phyloP scores from a whole-genome alignment of 2,888 invertebrate species.

The Drosophila paucipuncta region DNA sequence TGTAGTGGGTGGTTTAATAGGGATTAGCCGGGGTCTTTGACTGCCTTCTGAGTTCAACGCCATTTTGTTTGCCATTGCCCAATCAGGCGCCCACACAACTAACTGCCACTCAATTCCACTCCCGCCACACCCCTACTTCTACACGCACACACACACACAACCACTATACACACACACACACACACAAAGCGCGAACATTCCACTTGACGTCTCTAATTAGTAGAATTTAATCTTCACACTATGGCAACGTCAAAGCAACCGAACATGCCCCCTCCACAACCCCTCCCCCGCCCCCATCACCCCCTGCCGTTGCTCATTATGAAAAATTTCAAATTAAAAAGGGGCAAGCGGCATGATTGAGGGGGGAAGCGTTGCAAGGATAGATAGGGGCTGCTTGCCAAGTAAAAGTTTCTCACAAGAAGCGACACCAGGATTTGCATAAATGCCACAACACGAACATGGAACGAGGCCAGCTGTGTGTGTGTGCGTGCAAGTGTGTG shows the following conservation, averaged over 20 bases:
- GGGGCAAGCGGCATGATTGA: slow-evolving; percentile 47
- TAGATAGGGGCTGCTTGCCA: slow-evolving; percentile 36
- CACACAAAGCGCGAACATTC: slow-evolving; percentile 73
- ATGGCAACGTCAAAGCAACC: slow-evolving; percentile 74
- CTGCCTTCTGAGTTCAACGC: slow-evolving; percentile 61
- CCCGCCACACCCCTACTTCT: slow-evolving; percentile 1
- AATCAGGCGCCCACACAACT: slow-evolving; percentile 52
- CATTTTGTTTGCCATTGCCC: slow-evolving; percentile 66
- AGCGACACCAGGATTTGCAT: slow-evolving; percentile 76
- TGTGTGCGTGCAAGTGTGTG: neutral
- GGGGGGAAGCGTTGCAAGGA: neutral
- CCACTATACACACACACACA: slow-evolving; percentile 43
- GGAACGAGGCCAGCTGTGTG: slow-evolving; percentile 31
- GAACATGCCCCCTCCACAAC: neutral
- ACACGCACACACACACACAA: slow-evolving; percentile 35
- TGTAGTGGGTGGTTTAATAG: slow-evolving; percentile 8
- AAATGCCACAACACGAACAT: slow-evolving; percentile 71
- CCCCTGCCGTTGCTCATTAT: slow-evolving; percentile 67
- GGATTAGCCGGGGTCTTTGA: slow-evolving; percentile 45
- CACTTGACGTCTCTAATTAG: slow-evolving; percentile 81
- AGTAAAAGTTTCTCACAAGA: slow-evolving; percentile 76
- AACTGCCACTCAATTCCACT: slow-evolving; percentile 29
- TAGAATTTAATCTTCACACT: slow-evolving; percentile 81
- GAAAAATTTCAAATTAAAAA: slow-evolving; percentile 81
- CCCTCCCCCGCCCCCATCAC: neutral